phyloP scores from a whole-genome alignment of 2,113 vertebrate genomes.

The Datnioides undecimradiatus region DNA sequence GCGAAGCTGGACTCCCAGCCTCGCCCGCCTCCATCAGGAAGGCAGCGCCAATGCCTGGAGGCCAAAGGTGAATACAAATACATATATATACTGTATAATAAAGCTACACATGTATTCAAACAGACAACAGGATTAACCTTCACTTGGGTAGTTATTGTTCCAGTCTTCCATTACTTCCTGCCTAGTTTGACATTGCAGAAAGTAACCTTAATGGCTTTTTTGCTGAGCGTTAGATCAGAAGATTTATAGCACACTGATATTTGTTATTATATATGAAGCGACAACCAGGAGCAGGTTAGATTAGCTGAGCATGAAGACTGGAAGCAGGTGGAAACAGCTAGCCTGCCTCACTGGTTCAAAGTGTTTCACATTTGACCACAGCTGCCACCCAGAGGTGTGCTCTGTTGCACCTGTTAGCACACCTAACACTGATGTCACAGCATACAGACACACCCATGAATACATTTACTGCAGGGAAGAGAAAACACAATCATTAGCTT shows the following conservation, averaged over 20 bases:
- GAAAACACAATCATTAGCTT: no score
- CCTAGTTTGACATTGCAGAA: neutral
- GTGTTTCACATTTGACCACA: neutral
- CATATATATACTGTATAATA: neutral
- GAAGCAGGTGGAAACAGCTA: no score
- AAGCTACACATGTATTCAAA: neutral
- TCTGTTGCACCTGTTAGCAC: neutral
- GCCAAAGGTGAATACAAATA: constrained; percentile 58
- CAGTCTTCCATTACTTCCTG: neutral
- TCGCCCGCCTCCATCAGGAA: constrained; percentile 72
- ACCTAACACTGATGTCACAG: neutral
- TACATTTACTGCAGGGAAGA: neutral
- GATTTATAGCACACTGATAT: no score
- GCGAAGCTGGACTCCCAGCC: constrained; percentile 57
- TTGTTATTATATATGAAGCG: neutral
- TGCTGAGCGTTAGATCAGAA: no score
- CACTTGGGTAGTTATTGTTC: neutral
- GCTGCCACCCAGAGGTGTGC: no score
- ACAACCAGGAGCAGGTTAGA: no score
- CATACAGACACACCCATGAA: neutral
- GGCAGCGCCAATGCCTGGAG: constrained; percentile 77
- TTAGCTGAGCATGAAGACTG: no score
- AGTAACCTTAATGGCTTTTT: no score
- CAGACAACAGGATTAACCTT: neutral
- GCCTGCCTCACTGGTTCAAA: neutral